phyloP scores from a whole-genome alignment of 2,888 invertebrate genomes.

The Nyleta sp. region DNA sequence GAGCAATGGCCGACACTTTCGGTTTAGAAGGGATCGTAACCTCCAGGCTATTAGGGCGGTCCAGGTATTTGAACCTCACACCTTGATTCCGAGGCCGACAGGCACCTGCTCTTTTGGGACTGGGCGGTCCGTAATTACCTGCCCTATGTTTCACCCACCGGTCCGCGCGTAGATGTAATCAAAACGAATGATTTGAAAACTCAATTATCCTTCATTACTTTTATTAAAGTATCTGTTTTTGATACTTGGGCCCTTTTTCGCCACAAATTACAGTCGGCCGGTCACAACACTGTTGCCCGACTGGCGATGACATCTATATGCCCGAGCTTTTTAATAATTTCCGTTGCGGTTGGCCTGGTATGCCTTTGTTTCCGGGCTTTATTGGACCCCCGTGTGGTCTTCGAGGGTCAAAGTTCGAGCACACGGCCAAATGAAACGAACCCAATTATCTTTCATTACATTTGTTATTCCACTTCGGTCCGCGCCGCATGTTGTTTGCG shows the following conservation, averaged over 20 bases:
- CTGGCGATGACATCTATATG: slow-evolving; percentile 49
- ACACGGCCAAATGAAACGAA: slow-evolving; percentile 31
- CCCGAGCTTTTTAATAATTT: slow-evolving; percentile 33
- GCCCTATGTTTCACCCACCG: slow-evolving; percentile 79
- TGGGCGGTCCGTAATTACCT: slow-evolving; percentile 81
- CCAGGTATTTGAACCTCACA: slow-evolving; percentile 81
- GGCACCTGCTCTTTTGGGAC: slow-evolving; percentile 80
- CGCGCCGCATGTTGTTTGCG: slow-evolving; percentile 1
- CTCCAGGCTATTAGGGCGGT: slow-evolving; percentile 80
- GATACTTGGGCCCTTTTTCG: slow-evolving; percentile 30
- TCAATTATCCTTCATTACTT: slow-evolving; percentile 81
- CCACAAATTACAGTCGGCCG: slow-evolving; percentile 35
- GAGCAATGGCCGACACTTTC: slow-evolving; percentile 68
- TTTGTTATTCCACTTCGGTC: slow-evolving; percentile 45
- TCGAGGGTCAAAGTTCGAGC: slow-evolving; percentile 36
- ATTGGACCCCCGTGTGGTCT: slow-evolving; percentile 35
- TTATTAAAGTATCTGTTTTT: slow-evolving; percentile 73
- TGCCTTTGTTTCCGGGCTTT: slow-evolving; percentile 44
- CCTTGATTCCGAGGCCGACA: slow-evolving; percentile 79
- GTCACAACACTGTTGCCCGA: background rate
- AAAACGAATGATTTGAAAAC: slow-evolving; percentile 81
- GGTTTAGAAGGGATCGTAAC: slow-evolving; percentile 77
- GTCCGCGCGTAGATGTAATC: slow-evolving; percentile 79
- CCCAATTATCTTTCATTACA: slow-evolving; percentile 50
- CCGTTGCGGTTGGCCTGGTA: slow-evolving; percentile 36